Evolutionary conservation across 2,888 invertebrate genomes (phyloP), one percentile per base, ranked within the genome.

Genomic region (Andrena flavipes): DNA sequence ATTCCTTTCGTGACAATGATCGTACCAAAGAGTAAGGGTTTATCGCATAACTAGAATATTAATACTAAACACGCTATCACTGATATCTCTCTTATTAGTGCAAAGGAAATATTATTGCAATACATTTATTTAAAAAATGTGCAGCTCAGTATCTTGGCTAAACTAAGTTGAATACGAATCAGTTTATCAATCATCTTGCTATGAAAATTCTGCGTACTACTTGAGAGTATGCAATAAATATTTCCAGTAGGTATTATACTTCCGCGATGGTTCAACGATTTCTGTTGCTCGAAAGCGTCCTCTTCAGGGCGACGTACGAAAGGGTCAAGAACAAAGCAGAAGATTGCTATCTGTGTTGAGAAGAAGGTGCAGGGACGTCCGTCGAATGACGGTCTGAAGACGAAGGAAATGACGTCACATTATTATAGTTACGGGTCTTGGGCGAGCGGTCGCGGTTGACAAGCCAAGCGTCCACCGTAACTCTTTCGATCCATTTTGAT

Each of bases 391-490:
- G 84, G 65, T 20, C 59, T 56, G 68, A 69, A 75, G 84, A 76
- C 81, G 86, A 82, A 91, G 93, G 92, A 93, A 92, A 81, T 92
- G 93, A 93, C 91, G 92, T 92, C 91, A 91, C 82, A 86, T 86
- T 87, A 90, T 91, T 91, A 91, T 90, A 89, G 90, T 90, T 89
- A 88, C 89, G 86, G 87, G 88, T 90, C 88, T 88, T 87, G 84
- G 88, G 88, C 84, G 87, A 88, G 87, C 89, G 88, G 91, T 92
- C 90, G 89, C 92, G 93, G 91, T 92, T 93, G 93, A 91, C 90
- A 93, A 90, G 88, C 91, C 93, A 93, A 91, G 93, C 93, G 92
- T 91, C 89, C 82, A 87, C 90, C 81, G 77, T 87, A 84, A 56
- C 84, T 74, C 88, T 74, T 85, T 85, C 83, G 76, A 88, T 88